Evolutionary conservation across 2,113 vertebrate genomes (phyloP).

Genomic region (Rostratula benghalensis): DNA sequence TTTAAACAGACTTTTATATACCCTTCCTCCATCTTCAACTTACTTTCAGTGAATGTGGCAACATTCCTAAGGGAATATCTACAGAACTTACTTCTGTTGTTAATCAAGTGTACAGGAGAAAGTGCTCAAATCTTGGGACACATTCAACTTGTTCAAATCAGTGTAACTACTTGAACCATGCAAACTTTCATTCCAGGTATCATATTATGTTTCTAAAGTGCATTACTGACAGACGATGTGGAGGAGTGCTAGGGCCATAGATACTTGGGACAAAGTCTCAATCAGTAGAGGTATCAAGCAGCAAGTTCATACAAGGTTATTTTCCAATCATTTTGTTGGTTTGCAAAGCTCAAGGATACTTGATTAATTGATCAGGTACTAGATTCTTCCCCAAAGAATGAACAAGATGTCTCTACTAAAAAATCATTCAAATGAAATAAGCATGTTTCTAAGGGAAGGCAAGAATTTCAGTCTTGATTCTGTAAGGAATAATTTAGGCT

Average conservation of each 20-base stretch:
- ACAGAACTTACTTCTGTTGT: not conserved
- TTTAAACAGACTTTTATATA: not conserved
- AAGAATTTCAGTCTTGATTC: not conserved
- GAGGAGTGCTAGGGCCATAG: not conserved
- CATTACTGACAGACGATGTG: not conserved
- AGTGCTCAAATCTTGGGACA: not conserved
- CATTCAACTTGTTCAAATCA: not conserved
- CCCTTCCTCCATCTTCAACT: not conserved
- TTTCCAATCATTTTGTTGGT: not conserved
- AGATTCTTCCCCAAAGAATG: not conserved
- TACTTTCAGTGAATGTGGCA: not conserved
- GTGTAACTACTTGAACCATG: not conserved
- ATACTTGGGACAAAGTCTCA: not conserved
- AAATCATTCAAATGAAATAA: constrained; percentile 1
- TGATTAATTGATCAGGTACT: not conserved
- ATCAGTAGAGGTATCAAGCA: not conserved
- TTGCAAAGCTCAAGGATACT: not conserved
- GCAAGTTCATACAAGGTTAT: not conserved
- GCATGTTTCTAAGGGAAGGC: not conserved
- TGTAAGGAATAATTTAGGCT: not conserved
- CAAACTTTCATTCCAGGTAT: not conserved
- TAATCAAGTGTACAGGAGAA: not conserved
- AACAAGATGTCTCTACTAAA: not conserved
- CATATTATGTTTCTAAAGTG: not conserved
- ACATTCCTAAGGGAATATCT: not conserved